Base-by-base conservation (phyloP, 2,113 vertebrate species). In the Cynopterus brachyotis region DNA sequence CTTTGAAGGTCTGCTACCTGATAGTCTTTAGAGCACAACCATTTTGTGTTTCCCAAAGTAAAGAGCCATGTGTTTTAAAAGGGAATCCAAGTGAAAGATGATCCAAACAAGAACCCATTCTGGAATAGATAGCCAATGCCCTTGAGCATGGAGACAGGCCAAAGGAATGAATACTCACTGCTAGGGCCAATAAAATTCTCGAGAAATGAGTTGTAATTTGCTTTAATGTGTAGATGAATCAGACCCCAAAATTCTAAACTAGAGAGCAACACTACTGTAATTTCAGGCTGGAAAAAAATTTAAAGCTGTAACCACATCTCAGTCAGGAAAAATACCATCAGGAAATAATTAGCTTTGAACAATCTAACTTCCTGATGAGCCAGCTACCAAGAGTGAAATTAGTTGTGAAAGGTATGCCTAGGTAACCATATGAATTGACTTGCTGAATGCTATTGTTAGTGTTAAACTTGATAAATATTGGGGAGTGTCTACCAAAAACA, bases 41-140 rank as follows among this genome's bases (percentile, higher is more conserved):
- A 10, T 60, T 88, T 15, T 73, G 79, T 89, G 37, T 95, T 93
- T 96, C 69, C 75, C 76, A 22, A 83, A 79, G 62, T 72, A 81
- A 53, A 94, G 42, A 85, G 47, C 35, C 37, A 75, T 82, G 59
- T 75, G 80, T 79, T 87, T 96, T 91, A 73, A 93, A 95, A 93
- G 80, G 87, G 60, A 95, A 9, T 69, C 45, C 30, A n/a, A 64
- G 37, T 82, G 91, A 78, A 93, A 93, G 20, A 91, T 60, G 30
- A 93, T 57, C 76, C 81, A 88, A 60, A 94, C 28, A 92, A 80
- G 64, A 83, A 67, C 59, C 70, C 3, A 10, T 85, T 17, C 62
- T 69, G 59, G 66, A 84, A 95, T 28, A 80, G 81, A 91, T 91
- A 84, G 47, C 35, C 40, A 47, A 12, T 88, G 70, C 55, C 30